Conservation (phyloP, 2,113 vertebrate species). For the Hippoglossus stenolepis region DNA sequence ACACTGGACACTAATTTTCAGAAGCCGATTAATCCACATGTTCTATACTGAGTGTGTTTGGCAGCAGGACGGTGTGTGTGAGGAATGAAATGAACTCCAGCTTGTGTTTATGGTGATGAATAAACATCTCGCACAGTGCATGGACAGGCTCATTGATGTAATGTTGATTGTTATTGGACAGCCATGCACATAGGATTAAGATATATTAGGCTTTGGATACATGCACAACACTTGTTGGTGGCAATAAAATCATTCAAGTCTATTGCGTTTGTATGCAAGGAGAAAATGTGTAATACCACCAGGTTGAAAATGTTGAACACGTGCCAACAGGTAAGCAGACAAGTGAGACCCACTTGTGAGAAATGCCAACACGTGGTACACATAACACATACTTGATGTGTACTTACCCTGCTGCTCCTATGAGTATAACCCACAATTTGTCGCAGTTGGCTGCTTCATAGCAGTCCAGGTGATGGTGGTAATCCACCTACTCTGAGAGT, state of each 20-base stretch:
- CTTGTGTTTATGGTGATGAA: no score
- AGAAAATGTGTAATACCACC: neutral
- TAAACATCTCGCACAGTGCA: neutral
- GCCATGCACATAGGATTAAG: neutral
- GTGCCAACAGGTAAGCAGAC: constrained; percentile 1
- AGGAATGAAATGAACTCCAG: no score
- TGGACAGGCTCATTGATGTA: neutral
- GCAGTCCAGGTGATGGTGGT: constrained; percentile 7
- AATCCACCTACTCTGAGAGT: neutral
- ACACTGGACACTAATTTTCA: no score
- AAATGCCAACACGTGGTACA: neutral
- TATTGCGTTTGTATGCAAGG: neutral
- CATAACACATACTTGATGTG: constrained; percentile 14
- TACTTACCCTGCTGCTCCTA: neutral
- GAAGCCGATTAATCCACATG: no score
- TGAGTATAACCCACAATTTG: constrained; percentile 4
- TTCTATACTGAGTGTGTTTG: no score
- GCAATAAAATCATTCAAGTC: neutral
- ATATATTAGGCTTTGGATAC: neutral
- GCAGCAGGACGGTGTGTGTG: no score
- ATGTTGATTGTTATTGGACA: no score
- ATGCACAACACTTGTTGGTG: neutral
- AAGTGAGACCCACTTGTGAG: constrained; percentile 7
- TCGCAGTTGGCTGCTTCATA: neutral
- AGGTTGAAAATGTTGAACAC: neutral